Conservation (phyloP, 2,113 vertebrate species). For the Mormyrus lacerda region DNA sequence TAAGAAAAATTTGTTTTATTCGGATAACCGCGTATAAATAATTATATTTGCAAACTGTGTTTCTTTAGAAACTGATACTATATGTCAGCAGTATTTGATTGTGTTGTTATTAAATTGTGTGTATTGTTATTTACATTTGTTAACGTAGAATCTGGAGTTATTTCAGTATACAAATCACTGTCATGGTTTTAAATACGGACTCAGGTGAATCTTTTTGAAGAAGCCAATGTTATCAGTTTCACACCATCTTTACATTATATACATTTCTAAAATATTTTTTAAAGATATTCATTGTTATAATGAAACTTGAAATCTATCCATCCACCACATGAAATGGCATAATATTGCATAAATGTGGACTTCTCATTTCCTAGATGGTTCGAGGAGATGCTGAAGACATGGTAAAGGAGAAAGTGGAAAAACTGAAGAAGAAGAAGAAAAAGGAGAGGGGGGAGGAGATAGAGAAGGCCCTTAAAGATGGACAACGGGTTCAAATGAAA, state of each 20-base stretch:
- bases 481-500: not conserved
- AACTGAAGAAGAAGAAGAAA: not conserved
- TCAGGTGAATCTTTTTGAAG: not conserved
- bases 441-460: not conserved
- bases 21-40: not conserved
- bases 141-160: not conserved
- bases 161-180: not conserved
- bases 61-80: not conserved
- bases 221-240: not conserved
- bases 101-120: not conserved
- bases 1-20: not conserved
- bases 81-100: not conserved
- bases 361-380: not conserved
- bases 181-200: not conserved
- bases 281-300: not conserved
- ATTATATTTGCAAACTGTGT: not conserved
- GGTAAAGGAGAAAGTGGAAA: not conserved
- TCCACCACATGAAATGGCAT: not conserved
- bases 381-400: not conserved
- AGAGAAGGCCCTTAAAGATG: not conserved
- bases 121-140: not conserved
- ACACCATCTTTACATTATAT: not conserved
- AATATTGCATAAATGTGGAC: not conserved
- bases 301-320: not conserved
- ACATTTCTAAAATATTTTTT: not conserved